Percentiles rank a stretch among this genome's conserved stretches.
Evolutionary conservation across 2,888 invertebrate species (phyloP).

Genomic region (Dichetophora obliterata): DNA sequence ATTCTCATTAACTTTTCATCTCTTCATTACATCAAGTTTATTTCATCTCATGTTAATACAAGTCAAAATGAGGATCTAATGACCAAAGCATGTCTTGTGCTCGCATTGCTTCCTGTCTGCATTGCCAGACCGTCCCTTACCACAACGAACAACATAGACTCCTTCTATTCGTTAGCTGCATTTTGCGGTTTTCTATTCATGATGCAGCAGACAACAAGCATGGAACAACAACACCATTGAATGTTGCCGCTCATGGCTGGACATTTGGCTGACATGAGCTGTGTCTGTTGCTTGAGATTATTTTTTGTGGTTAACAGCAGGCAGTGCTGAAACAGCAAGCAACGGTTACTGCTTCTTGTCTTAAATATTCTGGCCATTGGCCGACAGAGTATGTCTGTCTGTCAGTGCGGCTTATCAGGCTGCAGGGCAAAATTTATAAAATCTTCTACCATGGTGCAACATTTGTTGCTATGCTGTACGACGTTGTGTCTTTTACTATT

Average conservation of each 20-base stretch:
- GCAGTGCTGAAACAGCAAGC: no score
- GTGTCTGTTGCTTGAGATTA: constrained; percentile 25
- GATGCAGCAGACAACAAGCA: neutral
- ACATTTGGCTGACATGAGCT: constrained; percentile 17
- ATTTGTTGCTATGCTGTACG: neutral
- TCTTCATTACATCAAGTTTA: no score
- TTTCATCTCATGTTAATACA: no score
- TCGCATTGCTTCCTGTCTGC: neutral
- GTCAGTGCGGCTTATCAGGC: no score
- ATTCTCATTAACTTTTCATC: no score
- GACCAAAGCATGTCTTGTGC: neutral
- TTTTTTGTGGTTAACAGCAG: neutral
- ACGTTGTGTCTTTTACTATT: neutral
- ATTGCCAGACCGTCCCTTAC: neutral
- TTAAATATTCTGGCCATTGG: no score
- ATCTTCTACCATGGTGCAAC: no score
- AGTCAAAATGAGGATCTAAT: no score
- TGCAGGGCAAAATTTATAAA: no score
- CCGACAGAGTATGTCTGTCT: no score
- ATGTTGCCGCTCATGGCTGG: constrained; percentile 13
- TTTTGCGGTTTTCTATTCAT: neutral
- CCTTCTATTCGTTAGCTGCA: neutral
- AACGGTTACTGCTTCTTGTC: no score
- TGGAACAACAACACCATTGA: neutral
- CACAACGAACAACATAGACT: neutral